Evolutionary conservation across 2,797 vertebrate genomes (phyloP), one percentile per base, ranked within the genome.

Genomic region (Salmo trutta): DNA sequence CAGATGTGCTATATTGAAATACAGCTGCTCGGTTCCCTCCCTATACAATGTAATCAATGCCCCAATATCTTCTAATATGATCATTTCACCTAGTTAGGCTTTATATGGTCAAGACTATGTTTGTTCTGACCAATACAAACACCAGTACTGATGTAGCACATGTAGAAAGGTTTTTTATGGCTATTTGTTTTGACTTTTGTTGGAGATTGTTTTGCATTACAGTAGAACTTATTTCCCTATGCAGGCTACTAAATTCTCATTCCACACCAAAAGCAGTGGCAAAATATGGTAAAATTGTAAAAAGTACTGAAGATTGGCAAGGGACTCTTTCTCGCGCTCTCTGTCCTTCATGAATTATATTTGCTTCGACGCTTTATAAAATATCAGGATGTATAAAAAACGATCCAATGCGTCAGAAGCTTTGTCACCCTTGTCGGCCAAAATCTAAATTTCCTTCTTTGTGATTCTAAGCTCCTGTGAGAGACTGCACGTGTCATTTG

Each of bases 341-440:
- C 1, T 59, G 19, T 56, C 17, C 29, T 27, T 6, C 16, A 4
- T 10, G 31, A 5, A 5, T 56, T 81, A 21, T 27, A 59, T 59
- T 5, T 51, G 10, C 68, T n/a, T 70, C 80, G 56, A 75, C 47
- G 76, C 71, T 77, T 24, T 82, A 76, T 80, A n/a, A 4, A 65
- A 71, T 21, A 62, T n/a, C 68, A 67, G 59, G 70, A 82, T 67
- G 41, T 12, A 47, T 47, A 12, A 12, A 47, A 47, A 47, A 62
- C 27, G 12, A 85, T 66, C 27, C 81, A 29, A 56, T 36, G 71
- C 62, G 16, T 80, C 27, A 15, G 17, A 52, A 68, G 77, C 72
- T 78, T 74, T 71, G 65, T 84, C 80, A 81, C 81, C 76, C 75
- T 77, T 75, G 15, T 19, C 71, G 80, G 81, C 84, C 83, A 91